phyloP scores from a whole-genome alignment of 1,140 invertebrate species.

The Drosophila nikananu region DNA sequence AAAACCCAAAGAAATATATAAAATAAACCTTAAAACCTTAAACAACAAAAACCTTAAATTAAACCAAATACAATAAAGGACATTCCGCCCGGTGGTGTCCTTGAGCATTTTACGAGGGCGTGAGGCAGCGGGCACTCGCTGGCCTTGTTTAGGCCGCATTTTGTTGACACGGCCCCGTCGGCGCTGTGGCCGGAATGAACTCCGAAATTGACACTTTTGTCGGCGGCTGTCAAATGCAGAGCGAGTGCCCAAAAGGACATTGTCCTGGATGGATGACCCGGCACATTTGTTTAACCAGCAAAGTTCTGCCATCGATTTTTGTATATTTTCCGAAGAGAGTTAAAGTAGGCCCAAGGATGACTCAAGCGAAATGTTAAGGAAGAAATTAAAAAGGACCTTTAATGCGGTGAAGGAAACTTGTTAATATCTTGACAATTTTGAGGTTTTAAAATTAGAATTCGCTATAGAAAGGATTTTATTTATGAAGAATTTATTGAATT shows the following conservation, averaged over 20 bases:
- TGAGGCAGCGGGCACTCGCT: background rate
- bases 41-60: background rate
- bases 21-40: background rate
- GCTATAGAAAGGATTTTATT: background rate
- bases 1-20: background rate
- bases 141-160: constrained; percentile 27
- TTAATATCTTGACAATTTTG: background rate
- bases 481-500: background rate
- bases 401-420: too few relatives aligned
- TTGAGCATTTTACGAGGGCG: constrained; percentile 20
- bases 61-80: constrained; percentile 2
- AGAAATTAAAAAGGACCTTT: constrained; percentile 4
- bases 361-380: constrained; percentile 8
- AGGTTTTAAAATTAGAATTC: background rate
- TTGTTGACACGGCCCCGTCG: constrained; percentile 42
- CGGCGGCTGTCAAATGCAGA: constrained; percentile 72
- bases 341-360: constrained; percentile 39
- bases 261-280: constrained; percentile 70
- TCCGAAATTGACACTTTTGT: constrained; percentile 48
- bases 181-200: constrained; percentile 33
- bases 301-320: constrained; percentile 53
- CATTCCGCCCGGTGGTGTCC: constrained; percentile 14
- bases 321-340: constrained; percentile 2
- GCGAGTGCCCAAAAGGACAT: constrained; percentile 45
- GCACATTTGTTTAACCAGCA: constrained; percentile 60